Percentiles rank a stretch among this genome's conserved stretches.
Evolutionary conservation across 2,113 vertebrate genomes (phyloP).

Genomic region (Plectropomus leopardus): DNA sequence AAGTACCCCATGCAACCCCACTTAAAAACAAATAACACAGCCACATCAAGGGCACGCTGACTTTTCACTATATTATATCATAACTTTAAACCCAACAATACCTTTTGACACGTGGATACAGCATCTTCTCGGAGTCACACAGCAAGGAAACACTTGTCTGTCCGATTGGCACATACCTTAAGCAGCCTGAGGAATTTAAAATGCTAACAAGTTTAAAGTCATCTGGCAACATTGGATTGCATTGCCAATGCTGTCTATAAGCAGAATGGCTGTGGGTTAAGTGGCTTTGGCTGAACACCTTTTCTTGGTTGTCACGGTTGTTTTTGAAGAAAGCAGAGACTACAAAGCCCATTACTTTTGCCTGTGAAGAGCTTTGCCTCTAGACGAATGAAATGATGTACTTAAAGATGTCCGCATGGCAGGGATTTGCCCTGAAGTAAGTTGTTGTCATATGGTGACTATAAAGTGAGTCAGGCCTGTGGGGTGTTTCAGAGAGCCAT

Average conservation of each 20-base stretch:
- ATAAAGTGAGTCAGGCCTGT: slow-evolving; percentile 25
- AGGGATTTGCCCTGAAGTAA: slow-evolving; percentile 30
- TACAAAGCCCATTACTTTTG: slow-evolving; percentile 61
- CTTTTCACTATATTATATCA: not conserved
- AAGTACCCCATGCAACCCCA: no score
- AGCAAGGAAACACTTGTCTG: not conserved
- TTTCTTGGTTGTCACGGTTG: slow-evolving; percentile 43
- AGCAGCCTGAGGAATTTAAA: slow-evolving; percentile 41
- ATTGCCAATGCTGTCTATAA: slow-evolving; percentile 4
- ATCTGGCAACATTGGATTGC: slow-evolving; percentile 38
- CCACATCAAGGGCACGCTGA: no score
- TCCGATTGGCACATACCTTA: not conserved
- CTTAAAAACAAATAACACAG: no score
- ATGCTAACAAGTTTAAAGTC: slow-evolving; percentile 66
- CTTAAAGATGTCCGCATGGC: slow-evolving; percentile 28
- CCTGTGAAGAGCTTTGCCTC: slow-evolving; percentile 2
- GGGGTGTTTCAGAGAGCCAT: not conserved
- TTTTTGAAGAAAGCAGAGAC: slow-evolving; percentile 53
- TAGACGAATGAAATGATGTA: slow-evolving; percentile 37
- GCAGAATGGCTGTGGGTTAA: slow-evolving; percentile 45
- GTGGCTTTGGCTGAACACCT: slow-evolving; percentile 49
- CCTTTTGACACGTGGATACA: not conserved
- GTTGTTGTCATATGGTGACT: slow-evolving; percentile 23
- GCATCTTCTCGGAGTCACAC: not conserved
- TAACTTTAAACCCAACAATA: not conserved